Conservation (phyloP, 2,113 vertebrate species). For the Progne subis region DNA sequence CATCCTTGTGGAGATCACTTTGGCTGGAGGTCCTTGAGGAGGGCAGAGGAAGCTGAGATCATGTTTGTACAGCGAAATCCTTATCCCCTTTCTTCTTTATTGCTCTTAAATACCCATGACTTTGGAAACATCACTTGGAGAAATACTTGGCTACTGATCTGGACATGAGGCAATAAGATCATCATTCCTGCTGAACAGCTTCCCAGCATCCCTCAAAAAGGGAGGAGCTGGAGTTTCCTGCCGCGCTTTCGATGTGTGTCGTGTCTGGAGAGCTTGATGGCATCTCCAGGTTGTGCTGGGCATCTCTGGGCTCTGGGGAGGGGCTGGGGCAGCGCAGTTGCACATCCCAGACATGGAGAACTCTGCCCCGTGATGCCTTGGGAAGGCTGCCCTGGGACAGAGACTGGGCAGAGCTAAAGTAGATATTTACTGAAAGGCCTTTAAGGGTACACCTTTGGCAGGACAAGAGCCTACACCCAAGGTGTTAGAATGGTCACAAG, state of each 20-base stretch:
- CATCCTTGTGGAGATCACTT: not conserved
- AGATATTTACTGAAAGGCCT: not conserved
- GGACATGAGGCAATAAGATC: not conserved
- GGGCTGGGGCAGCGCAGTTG: not conserved
- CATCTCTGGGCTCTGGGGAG: not conserved
- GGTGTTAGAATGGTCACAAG: not conserved
- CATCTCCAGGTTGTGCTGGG: not conserved
- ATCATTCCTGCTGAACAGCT: not conserved
- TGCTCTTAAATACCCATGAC: not conserved
- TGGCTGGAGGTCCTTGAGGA: not conserved
- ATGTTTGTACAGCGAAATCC: not conserved
- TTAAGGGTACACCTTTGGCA: not conserved
- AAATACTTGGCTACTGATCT: not conserved
- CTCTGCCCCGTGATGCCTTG: not conserved
- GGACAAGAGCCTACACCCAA: not conserved
- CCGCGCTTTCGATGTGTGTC: not conserved
- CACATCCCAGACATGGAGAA: not conserved
- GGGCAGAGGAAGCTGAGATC: not conserved
- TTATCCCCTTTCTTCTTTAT: not conserved
- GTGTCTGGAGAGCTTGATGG: not conserved
- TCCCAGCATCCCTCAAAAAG: not conserved
- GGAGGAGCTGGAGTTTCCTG: not conserved
- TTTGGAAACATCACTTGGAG: not conserved
- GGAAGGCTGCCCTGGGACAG: not conserved
- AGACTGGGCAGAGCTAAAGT: not conserved